Percentiles rank a stretch among this genome's conserved stretches.
These are phyloP conservation scores for Microtus oregoni DNA, from an alignment of 2,113 vertebrate genomes.

Conservation along the genomic window DNA sequence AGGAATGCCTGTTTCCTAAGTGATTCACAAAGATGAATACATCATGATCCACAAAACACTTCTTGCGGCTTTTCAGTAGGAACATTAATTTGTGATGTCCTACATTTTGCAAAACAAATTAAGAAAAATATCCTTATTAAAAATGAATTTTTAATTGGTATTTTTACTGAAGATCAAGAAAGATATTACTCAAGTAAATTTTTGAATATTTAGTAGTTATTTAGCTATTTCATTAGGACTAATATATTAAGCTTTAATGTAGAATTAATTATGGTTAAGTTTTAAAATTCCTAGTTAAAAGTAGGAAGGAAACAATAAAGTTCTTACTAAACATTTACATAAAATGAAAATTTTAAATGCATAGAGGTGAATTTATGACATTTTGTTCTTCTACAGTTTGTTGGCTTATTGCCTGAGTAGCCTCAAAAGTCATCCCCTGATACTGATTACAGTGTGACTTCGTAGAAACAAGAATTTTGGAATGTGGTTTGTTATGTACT, in stretches of 20 bases:
- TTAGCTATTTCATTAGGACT: conserved; percentile 28
- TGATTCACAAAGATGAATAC: conserved; percentile 49
- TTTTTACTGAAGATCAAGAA: conserved; percentile 15
- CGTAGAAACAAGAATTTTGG: neutral
- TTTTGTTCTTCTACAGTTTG: neutral
- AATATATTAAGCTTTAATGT: neutral
- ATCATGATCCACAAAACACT: neutral
- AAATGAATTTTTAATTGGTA: conserved; percentile 36
- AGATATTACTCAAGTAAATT: conserved; percentile 31
- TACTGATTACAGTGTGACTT: neutral
- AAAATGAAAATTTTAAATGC: neutral
- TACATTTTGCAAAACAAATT: conserved; percentile 39
- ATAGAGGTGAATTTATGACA: neutral
- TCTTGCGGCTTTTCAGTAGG: conserved; percentile 5
- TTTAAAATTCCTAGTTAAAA: conserved; percentile 19
- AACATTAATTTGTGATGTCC: neutral
- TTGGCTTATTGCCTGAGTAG: neutral
- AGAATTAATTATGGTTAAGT: conserved; percentile 8
- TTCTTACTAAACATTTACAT: neutral
- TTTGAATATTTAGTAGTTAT: neutral
- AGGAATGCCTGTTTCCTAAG: conserved; percentile 20
- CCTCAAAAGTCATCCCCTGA: neutral
- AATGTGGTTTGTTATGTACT: neutral
- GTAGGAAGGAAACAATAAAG: neutral
- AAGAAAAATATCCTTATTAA: neutral